These are phyloP conservation scores for Drosophila neocordata DNA, from an alignment of 1,140 invertebrate genomes.

Conservation along the genomic window DNA sequence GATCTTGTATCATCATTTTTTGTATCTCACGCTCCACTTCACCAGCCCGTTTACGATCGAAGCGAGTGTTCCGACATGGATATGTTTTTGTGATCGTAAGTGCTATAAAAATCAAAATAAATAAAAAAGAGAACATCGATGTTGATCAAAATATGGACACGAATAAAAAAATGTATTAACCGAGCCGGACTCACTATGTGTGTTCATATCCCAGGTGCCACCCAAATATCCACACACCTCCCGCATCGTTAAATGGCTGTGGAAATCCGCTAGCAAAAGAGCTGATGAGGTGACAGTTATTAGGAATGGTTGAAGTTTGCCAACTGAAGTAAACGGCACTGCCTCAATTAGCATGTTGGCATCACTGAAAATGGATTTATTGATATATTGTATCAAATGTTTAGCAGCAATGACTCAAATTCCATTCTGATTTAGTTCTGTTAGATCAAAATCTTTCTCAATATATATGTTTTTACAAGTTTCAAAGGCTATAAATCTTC, in stretches of 20 bases:
- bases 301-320: conserved; percentile 95
- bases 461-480: no score
- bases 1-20: conserved; percentile 90
- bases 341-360: conserved; percentile 94
- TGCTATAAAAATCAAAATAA: conserved; percentile 85
- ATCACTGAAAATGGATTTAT: conserved; percentile 89
- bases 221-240: conserved; percentile 97
- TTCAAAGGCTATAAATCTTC: no score
- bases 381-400: no score
- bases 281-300: conserved; percentile 95
- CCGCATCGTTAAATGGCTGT: conserved; percentile 95
- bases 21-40: conserved; percentile 92
- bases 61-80: conserved; percentile 92
- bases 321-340: conserved; percentile 92
- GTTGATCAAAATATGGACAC: neutral
- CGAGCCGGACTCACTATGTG: conserved; percentile 90
- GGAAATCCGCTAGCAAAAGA: conserved; percentile 94
- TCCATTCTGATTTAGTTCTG: no score
- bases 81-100: conserved; percentile 94
- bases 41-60: conserved; percentile 88
- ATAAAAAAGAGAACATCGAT: conserved; percentile 21
- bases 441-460: no score
- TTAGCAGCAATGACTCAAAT: no score
- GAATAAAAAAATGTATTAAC: neutral
- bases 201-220: conserved; percentile 96